phyloP scores from a whole-genome alignment of 2,113 vertebrate species.

The Elgaria multicarinata region DNA sequence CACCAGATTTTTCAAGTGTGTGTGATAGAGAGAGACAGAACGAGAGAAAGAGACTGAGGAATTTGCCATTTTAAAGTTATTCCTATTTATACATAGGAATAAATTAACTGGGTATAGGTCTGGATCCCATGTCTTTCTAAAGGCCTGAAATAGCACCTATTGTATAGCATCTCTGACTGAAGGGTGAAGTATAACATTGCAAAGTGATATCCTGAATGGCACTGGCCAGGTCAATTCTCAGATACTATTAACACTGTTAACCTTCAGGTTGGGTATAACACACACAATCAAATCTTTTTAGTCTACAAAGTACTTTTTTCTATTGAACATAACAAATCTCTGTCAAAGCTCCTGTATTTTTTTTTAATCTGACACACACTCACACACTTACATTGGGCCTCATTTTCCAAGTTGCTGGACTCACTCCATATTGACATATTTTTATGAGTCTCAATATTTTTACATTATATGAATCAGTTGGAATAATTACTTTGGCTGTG shows the following conservation, averaged over 20 bases:
- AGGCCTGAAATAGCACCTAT: background rate
- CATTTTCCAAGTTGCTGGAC: background rate
- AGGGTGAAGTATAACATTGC: background rate
- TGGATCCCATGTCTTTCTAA: background rate
- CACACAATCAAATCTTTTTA: background rate
- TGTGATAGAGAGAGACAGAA: background rate
- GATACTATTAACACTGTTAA: fast-evolving
- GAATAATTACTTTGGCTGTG: background rate
- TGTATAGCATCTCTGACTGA: background rate
- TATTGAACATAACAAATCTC: background rate
- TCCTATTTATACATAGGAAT: background rate
- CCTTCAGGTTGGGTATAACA: background rate
- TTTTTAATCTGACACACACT: background rate
- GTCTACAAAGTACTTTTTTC: background rate
- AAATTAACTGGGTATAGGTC: too few relatives aligned
- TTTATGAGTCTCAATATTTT: too few relatives aligned
- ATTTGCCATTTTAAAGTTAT: slow-evolving; percentile 2
- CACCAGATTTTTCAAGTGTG: slow-evolving; percentile 36
- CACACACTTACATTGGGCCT: background rate
- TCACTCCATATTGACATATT: background rate
- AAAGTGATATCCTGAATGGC: too few relatives aligned
- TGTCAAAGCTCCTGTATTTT: background rate
- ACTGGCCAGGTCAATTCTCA: background rate
- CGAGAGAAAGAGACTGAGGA: background rate
- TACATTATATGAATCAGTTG: too few relatives aligned